phyloP scores from a whole-genome alignment of 2,888 invertebrate species.

The Gari tellinella region DNA sequence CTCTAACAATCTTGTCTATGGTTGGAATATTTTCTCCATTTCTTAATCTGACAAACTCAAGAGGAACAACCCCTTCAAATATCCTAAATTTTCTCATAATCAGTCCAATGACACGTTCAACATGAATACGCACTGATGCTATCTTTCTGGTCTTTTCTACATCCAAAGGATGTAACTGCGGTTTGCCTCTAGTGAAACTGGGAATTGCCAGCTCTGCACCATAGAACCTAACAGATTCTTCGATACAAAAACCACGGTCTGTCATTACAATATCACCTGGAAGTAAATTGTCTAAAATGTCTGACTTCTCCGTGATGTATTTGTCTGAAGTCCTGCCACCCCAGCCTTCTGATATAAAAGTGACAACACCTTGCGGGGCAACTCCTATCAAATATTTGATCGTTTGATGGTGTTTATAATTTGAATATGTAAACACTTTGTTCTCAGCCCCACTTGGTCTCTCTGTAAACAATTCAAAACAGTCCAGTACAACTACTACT shows the following conservation, averaged over 20 bases:
- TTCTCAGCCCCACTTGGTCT: constrained; percentile 13
- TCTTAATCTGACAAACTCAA: constrained; percentile 22
- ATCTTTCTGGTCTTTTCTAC: constrained; percentile 49
- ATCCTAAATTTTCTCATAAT: constrained; percentile 37
- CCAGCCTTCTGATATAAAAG: constrained; percentile 66
- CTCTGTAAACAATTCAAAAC: constrained; percentile 34
- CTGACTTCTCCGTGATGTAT: constrained; percentile 54
- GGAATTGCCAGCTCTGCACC: constrained; percentile 48
- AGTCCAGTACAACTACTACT: constrained; percentile 28
- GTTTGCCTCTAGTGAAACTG: constrained; percentile 45
- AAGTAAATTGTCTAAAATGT: constrained; percentile 45
- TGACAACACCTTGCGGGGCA: constrained; percentile 59
- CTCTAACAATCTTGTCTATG: constrained; percentile 33
- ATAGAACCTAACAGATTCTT: constrained; percentile 26
- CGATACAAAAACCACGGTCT: constrained; percentile 64
- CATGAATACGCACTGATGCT: constrained; percentile 53
- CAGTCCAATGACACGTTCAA: constrained; percentile 55
- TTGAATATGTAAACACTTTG: constrained; percentile 29
- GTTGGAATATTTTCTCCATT: constrained; percentile 25
- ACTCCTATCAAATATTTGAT: constrained; percentile 66
- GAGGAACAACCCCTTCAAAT: constrained; percentile 24
- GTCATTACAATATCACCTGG: constrained; percentile 58
- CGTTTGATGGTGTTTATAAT: constrained; percentile 51
- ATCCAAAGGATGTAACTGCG: constrained; percentile 39
- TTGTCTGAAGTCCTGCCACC: constrained; percentile 67